These are phyloP conservation scores for Alethe castanea DNA, from an alignment of 2,113 vertebrate genomes.

Conservation along the genomic window DNA sequence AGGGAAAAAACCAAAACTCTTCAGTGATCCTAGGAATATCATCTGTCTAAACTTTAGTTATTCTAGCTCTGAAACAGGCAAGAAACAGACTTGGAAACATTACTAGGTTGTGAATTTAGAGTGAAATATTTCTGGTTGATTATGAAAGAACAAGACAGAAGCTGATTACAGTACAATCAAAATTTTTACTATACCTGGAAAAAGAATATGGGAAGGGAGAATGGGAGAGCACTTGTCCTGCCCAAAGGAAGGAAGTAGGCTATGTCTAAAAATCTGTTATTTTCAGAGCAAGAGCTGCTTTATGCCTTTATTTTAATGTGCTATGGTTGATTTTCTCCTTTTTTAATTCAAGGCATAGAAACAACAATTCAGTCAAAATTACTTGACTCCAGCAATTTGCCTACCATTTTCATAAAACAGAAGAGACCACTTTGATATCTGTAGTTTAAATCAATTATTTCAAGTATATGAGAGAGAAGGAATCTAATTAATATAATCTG, in stretches of 20 bases:
- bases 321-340: background rate
- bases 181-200: background rate
- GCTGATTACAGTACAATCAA: background rate
- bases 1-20: accelerated
- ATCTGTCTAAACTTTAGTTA: background rate
- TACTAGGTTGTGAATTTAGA: background rate
- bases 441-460: background rate
- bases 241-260: background rate
- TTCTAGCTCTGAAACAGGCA: background rate
- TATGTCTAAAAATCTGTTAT: background rate
- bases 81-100: background rate
- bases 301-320: background rate
- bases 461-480: background rate
- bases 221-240: background rate
- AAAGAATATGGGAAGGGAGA: background rate
- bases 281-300: background rate
- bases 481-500: background rate
- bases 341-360: background rate
- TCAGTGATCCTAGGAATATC: background rate
- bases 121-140: background rate
- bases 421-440: background rate
- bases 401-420: background rate
- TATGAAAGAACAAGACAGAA: background rate
- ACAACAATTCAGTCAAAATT: background rate
- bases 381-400: background rate